These are phyloP conservation scores for Intellagama lesueurii DNA, from an alignment of 2,797 vertebrate genomes.

Conservation along the genomic window DNA sequence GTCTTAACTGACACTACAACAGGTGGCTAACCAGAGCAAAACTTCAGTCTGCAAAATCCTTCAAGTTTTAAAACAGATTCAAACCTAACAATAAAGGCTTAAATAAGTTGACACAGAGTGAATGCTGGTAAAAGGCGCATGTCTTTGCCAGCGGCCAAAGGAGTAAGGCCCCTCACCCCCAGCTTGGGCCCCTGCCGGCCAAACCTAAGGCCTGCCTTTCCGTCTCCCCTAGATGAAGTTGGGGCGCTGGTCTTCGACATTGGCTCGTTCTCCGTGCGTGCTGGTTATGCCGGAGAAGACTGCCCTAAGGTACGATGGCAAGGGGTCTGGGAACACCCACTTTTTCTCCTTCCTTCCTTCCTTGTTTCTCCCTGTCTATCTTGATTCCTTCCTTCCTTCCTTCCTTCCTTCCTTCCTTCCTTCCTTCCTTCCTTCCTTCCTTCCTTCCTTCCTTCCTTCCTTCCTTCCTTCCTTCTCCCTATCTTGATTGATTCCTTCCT, in stretches of 20 bases:
- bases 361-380: background rate
- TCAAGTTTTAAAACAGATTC: too few species aligned
- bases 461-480: background rate
- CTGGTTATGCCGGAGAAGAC: slow-evolving; percentile 85
- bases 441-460: background rate
- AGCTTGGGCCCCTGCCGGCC: rapidly evolving
- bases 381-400: too few species aligned
- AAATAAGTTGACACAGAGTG: too few species aligned
- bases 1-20: too few species aligned
- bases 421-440: rapidly evolving
- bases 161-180: background rate
- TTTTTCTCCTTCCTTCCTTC: too few species aligned
- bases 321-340: background rate
- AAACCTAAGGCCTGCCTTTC: background rate
- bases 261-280: slow-evolving; percentile 83
- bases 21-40: too few species aligned
- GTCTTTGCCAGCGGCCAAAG: background rate
- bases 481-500: too few species aligned
- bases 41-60: too few species aligned
- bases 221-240: slow-evolving; percentile 80
- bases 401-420: background rate
- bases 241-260: slow-evolving; percentile 85
- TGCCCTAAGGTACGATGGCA: slow-evolving; percentile 80
- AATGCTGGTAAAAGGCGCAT: background rate
- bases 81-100: too few species aligned